phyloP scores from a whole-genome alignment of 2,888 invertebrate genomes.

The Calephelis perditalis region DNA sequence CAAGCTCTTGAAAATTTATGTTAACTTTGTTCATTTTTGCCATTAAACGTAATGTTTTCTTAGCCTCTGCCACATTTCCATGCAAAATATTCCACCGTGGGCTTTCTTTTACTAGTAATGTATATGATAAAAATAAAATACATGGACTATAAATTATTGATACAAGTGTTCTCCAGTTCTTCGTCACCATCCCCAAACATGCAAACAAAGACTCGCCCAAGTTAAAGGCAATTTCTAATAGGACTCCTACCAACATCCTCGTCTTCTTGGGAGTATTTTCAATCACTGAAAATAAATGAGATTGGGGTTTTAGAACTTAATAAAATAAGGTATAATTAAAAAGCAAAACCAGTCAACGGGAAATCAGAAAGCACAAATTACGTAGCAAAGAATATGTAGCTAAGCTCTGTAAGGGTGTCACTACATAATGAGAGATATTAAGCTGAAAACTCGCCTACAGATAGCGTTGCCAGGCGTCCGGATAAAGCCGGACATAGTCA shows the following conservation, averaged over 20 bases:
- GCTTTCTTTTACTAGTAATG: conserved; percentile 51
- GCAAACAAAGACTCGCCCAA: conserved; percentile 54
- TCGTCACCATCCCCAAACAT: conserved; percentile 50
- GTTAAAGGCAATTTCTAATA: conserved; percentile 53
- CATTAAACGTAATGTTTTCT: no score
- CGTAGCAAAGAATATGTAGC: no score
- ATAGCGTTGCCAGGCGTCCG: no score
- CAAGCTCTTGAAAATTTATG: conserved; percentile 42
- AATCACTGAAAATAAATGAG: conserved; percentile 47
- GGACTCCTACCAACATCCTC: conserved; percentile 50
- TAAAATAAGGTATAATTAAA: no score
- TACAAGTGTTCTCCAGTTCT: conserved; percentile 55
- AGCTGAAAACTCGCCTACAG: no score
- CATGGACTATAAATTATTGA: conserved; percentile 52
- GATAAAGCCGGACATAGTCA: no score
- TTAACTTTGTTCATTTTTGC: conserved; percentile 29
- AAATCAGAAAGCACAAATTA: no score
- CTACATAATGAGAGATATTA: no score
- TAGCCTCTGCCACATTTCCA: conserved; percentile 32
- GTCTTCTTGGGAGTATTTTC: conserved; percentile 51
- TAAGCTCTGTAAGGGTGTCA: no score
- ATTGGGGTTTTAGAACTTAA: no score
- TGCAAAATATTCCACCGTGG: conserved; percentile 59
- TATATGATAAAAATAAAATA: conserved; percentile 44
- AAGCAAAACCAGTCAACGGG: no score